Percentiles rank a stretch among this genome's conserved stretches.
Conservation (phyloP, 2,888 invertebrate species). For the Steinernema hermaphroditum region DNA sequence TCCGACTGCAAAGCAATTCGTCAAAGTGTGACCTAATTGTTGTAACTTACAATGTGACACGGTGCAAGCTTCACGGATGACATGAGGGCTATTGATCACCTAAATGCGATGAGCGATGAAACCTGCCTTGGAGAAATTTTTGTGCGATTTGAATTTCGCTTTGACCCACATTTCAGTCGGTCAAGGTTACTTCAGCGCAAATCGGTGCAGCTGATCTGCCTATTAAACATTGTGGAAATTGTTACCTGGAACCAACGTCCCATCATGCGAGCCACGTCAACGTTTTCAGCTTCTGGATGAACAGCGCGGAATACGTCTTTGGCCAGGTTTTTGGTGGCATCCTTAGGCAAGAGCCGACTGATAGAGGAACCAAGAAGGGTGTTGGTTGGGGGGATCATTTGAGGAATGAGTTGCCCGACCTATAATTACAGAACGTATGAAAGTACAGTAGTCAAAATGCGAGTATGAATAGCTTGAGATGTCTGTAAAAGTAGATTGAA, state of each 20-base stretch:
- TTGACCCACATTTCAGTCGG: slow-evolving; percentile 37
- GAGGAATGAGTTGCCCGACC: slow-evolving; percentile 66
- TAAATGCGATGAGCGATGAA: slow-evolving; percentile 33
- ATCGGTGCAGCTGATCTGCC: slow-evolving; percentile 16
- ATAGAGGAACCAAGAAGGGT: slow-evolving; percentile 66
- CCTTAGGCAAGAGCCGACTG: slow-evolving; percentile 65
- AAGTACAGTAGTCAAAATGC: no score
- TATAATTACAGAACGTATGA: slow-evolving; percentile 33
- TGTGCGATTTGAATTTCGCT: slow-evolving; percentile 9
- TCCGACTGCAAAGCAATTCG: slow-evolving; percentile 60
- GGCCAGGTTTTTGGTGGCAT: slow-evolving; percentile 66
- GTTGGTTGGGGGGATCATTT: slow-evolving; percentile 67
- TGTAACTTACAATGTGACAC: slow-evolving; percentile 64
- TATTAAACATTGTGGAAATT: slow-evolving; percentile 4
- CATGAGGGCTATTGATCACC: slow-evolving; percentile 67
- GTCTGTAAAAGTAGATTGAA: no score
- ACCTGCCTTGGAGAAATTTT: neutral
- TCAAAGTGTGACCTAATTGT: neutral
- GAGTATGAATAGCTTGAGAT: neutral
- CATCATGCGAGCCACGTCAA: slow-evolving; percentile 67
- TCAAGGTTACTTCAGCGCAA: slow-evolving; percentile 17
- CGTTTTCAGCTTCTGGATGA: slow-evolving; percentile 66
- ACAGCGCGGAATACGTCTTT: slow-evolving; percentile 66
- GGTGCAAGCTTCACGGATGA: slow-evolving; percentile 67
- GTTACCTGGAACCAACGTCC: slow-evolving; percentile 67